Base-by-base conservation (phyloP, 2,888 invertebrate species). In the Tenthredo notha region DNA sequence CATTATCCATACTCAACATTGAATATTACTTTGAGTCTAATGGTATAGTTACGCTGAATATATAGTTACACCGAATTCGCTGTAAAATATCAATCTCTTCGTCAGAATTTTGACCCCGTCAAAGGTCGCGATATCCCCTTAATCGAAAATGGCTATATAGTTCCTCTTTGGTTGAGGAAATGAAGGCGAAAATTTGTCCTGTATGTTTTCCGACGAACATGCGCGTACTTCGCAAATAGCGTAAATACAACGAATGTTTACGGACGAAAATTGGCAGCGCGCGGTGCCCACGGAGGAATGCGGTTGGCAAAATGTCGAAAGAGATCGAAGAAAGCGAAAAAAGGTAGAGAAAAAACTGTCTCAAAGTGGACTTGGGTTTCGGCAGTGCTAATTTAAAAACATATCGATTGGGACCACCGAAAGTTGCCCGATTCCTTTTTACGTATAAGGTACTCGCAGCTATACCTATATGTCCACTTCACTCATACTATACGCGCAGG, bases 231-330 rank as follows among this genome's bases (percentile, higher is more conserved):
- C 3, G 15, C 47, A 1, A 18, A 50, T 50, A 50, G n/a, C 58
- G 21, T 9, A 10, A 10, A 58, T 61, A 25, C 21, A 18, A 67
- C 2, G 29, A 67, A 33, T 50, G 54, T 54, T 77, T 54, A 77
- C 54, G 6, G 18, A 6, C 18, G 29, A 77, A 74, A 74, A 29
- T 33, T 77, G 29, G 58, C 58, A 21, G 10, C 21, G n/a, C 40
- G 58, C 15, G 61, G 58, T 61, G 74, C 40, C 40, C 72, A 29
- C 72, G 50, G 25, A n/a, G 65, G 74, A 72, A 58, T 84, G 54
- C 84, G 58, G 74, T 84, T 84, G 84, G 84, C 84, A 50, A 84
- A 84, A 84, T 50, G 21, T 80, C 61, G 40, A 80, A 80, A 21
- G 80, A 80, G 80, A 80, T 40, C 80, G 80, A 80, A 37, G 58